phyloP scores from a whole-genome alignment of 2,888 invertebrate genomes.

The Xylophagus ater region DNA sequence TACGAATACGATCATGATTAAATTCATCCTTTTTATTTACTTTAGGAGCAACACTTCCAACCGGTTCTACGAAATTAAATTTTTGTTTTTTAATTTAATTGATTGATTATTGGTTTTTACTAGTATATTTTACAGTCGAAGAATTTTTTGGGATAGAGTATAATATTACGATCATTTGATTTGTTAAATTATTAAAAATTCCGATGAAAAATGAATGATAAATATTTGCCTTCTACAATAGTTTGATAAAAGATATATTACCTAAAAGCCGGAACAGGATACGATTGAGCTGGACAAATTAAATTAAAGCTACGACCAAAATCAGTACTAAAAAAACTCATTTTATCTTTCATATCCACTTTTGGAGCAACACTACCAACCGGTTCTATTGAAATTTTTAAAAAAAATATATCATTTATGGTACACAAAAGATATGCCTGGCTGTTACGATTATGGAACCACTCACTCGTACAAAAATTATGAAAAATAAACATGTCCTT shows the following conservation, averaged over 20 bases:
- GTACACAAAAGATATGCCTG: neutral
- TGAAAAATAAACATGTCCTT: constrained; percentile 11
- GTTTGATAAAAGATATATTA: constrained; percentile 32
- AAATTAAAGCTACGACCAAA: constrained; percentile 45
- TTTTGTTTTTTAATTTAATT: neutral
- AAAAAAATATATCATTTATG: constrained; percentile 21
- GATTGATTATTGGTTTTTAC: neutral
- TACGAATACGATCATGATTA: constrained; percentile 27
- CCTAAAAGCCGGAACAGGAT: constrained; percentile 56
- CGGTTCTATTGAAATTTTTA: constrained; percentile 57
- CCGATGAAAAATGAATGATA: too few species aligned
- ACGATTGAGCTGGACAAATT: constrained; percentile 67
- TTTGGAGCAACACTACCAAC: constrained; percentile 57
- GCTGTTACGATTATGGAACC: neutral
- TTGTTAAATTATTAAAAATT: too few species aligned
- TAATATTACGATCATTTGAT: too few species aligned
- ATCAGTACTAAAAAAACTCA: constrained; percentile 45
- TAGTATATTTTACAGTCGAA: too few species aligned
- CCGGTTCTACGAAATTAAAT: constrained; percentile 32
- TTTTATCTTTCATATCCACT: constrained; percentile 51
- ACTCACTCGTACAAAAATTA: neutral
- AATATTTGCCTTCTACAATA: too few species aligned
- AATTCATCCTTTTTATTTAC: constrained; percentile 42
- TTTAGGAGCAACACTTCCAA: constrained; percentile 47
- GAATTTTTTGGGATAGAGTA: too few species aligned